phyloP scores from a whole-genome alignment of 1,140 invertebrate species.

The Drosophila littoralis region DNA sequence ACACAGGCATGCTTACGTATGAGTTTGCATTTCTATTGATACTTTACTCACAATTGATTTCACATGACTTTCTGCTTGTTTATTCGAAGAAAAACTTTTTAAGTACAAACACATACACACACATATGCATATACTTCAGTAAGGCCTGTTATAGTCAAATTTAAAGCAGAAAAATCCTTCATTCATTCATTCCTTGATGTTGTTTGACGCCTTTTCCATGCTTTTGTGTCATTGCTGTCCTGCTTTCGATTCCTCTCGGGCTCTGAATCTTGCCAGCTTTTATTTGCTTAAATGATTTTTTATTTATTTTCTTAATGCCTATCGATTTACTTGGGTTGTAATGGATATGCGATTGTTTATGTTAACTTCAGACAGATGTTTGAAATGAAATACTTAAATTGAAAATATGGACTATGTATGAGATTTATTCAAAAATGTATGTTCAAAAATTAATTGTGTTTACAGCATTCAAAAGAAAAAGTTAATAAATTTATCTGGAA shows the following conservation, averaged over 20 bases:
- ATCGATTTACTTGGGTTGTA: constrained; percentile 58
- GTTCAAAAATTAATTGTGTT: too few relatives aligned
- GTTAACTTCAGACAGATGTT: not conserved
- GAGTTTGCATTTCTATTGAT: constrained; percentile 70
- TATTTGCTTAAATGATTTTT: constrained; percentile 74
- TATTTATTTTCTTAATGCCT: constrained; percentile 70
- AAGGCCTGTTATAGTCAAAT: constrained; percentile 30
- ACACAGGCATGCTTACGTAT: constrained; percentile 8
- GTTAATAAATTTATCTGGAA: too few relatives aligned
- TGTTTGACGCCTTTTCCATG: constrained; percentile 32
- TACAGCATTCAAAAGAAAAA: too few relatives aligned
- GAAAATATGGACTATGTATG: too few relatives aligned
- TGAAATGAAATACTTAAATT: too few relatives aligned
- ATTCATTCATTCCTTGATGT: constrained; percentile 32
- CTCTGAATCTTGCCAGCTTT: constrained; percentile 20
- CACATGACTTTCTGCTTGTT: constrained; percentile 75
- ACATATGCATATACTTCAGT: constrained; percentile 17
- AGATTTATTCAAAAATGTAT: too few relatives aligned
- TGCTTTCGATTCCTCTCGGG: constrained; percentile 14
- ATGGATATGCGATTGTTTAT: constrained; percentile 31
- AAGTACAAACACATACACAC: constrained; percentile 64
- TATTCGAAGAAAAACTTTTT: constrained; percentile 74
- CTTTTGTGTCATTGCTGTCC: constrained; percentile 25
- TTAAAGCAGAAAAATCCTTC: constrained; percentile 30
- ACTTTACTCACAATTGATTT: constrained; percentile 77